phyloP scores from a whole-genome alignment of 2,797 vertebrate species.

The Streptopelia turtur region DNA sequence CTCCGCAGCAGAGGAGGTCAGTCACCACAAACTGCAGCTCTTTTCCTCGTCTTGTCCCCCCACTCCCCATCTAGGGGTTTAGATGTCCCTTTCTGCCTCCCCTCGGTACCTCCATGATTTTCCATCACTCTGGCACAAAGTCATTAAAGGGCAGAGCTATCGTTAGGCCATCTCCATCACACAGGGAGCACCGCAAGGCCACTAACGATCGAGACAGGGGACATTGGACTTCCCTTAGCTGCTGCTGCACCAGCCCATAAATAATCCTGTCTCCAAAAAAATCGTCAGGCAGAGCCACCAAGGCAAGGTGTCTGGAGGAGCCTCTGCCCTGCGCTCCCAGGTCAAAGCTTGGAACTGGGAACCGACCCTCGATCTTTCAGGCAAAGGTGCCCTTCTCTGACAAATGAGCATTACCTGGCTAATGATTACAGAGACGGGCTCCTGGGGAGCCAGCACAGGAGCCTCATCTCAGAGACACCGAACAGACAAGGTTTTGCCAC shows the following conservation, averaged over 20 bases:
- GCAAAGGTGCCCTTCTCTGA: constrained; percentile 23
- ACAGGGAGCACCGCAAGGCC: constrained; percentile 47
- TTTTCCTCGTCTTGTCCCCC: accelerated
- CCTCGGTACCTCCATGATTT: accelerated
- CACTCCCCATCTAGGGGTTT: background rate
- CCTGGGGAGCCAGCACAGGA: background rate
- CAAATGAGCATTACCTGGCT: background rate
- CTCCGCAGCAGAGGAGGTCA: background rate
- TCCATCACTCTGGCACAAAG: constrained; percentile 41
- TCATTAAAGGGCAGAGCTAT: constrained; percentile 53
- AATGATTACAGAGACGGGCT: constrained; percentile 32
- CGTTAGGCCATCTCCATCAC: constrained; percentile 45
- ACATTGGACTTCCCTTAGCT: constrained; percentile 14
- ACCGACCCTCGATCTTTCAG: constrained; percentile 13
- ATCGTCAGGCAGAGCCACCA: background rate
- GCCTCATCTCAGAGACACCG: background rate
- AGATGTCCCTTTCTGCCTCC: background rate
- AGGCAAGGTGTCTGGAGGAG: background rate
- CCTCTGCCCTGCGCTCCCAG: background rate
- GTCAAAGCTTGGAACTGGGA: background rate
- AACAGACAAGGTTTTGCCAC: background rate
- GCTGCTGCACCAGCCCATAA: background rate
- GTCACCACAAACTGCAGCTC: accelerated
- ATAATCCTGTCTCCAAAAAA: background rate
- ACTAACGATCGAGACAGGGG: constrained; percentile 41